Conservation (phyloP, 1,140 invertebrate species). For the Brachystomella parvula region DNA sequence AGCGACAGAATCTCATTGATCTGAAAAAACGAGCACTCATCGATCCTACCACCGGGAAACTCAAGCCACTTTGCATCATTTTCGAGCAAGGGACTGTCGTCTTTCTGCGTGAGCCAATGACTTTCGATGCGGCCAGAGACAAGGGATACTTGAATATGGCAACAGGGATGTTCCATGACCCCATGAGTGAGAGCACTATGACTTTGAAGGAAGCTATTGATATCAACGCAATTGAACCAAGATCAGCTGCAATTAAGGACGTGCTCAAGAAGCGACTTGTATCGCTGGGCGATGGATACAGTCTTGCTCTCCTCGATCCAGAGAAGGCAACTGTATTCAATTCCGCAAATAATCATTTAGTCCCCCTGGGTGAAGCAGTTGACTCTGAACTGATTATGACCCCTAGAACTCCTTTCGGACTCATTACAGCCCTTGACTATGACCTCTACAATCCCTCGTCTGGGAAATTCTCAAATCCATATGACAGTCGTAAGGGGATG, state of each 20-base stretch:
- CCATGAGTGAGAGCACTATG: conserved; percentile 48
- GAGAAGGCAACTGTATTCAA: conserved; percentile 77
- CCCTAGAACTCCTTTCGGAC: conserved; percentile 61
- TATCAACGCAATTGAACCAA: conserved; percentile 73
- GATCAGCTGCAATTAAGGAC: conserved; percentile 81
- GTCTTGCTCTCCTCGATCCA: conserved; percentile 74
- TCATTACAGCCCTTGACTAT: conserved; percentile 73
- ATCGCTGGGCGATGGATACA: conserved; percentile 74
- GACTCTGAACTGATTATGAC: conserved; percentile 66
- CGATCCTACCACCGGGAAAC: conserved; percentile 56
- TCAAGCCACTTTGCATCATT: conserved; percentile 57
- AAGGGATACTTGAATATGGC: conserved; percentile 58
- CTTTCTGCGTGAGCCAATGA: conserved; percentile 60
- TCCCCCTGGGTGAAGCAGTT: conserved; percentile 62
- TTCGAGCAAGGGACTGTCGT: conserved; percentile 66
- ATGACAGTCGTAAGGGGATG: conserved; percentile 55
- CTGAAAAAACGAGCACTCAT: conserved; percentile 55
- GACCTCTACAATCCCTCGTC: conserved; percentile 71
- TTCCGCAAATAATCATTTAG: conserved; percentile 68
- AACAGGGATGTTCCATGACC: conserved; percentile 65
- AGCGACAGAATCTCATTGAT: conserved; percentile 63
- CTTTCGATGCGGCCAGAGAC: conserved; percentile 69
- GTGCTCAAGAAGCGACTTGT: conserved; percentile 68
- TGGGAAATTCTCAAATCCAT: conserved; percentile 71
- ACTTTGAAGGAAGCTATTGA: conserved; percentile 74